Evolutionary conservation across 2,797 vertebrate species (phyloP).

Genomic region (Strix occidentalis): DNA sequence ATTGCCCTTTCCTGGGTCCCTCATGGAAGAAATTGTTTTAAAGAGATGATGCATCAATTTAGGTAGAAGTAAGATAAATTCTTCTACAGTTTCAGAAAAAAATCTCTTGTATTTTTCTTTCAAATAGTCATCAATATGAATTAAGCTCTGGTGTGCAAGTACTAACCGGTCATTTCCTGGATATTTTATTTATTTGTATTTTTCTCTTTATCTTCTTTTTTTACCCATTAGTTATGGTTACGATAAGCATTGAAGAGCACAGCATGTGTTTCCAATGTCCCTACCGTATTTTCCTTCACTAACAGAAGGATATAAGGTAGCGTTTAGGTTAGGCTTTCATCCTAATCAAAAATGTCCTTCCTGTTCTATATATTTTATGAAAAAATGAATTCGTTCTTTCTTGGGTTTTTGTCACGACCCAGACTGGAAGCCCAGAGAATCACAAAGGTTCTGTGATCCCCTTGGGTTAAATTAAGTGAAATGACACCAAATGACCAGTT

Average conservation of each 20-base stretch:
- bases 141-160: neutral
- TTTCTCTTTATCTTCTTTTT: neutral
- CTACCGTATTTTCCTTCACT: neutral
- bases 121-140: neutral
- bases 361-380: neutral
- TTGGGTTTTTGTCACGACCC: neutral
- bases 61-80: conserved; percentile 19
- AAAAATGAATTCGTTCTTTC: neutral
- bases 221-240: neutral
- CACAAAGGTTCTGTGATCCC: too few species aligned
- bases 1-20: conserved; percentile 18
- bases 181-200: neutral
- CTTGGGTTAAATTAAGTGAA: too few species aligned
- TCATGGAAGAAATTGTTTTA: neutral
- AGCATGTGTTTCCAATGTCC: neutral
- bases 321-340: neutral
- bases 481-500: too few species aligned
- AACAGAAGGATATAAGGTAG: neutral
- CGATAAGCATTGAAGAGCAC: neutral
- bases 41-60: conserved; percentile 27
- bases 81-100: neutral
- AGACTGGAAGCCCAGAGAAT: too few species aligned
- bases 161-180: neutral
- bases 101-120: neutral
- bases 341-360: neutral